Evolutionary conservation across 2,797 vertebrate species (phyloP), one percentile per base, ranked within the genome.

Genomic region (Chloroceryle amazona): DNA sequence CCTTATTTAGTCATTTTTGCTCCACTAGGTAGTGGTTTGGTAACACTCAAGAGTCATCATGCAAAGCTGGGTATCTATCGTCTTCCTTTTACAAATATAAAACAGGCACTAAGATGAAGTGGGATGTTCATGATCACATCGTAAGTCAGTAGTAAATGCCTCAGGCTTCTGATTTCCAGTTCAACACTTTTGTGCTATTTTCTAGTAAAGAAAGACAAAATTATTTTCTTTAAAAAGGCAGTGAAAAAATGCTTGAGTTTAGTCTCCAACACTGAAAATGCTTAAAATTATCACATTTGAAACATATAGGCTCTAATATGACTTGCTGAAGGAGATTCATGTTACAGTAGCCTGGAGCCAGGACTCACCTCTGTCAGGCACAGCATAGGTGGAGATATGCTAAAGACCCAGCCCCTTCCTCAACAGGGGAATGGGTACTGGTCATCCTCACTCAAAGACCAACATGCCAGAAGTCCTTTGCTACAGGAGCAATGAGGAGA

Each of bases 51-150:
- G 46, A 29, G 10, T 9, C 26, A 29, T 29, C 13, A 39, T 6
- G 19, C 58, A 70, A 74, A 81, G 35, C 12, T 33, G 33, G 22
- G 55, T 57, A 57, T n/a, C 37, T 58, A 71, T 46, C 44, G 49
- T 8, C 37, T 84, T 52, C 3, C 0, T 44, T 51, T 46, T 52
- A 51, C n/a, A 51, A 20, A 52, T 1, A 31, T 3, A 5, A 4
- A 29, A 46, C 2, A 21, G 42, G n/a, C 1, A 62, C 9, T 41
- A 39, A 81, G 41, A 79, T 20, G 28, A 79, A 79, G 66, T 6
- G 21, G 33, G 44, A 79, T 35, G 37, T 12, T 41, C 26, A 41
- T 4, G 23, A 65, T 6, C 74, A 44, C 35, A 21, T 5, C 4
- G 0, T 44, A 31, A 55, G n/a, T 17, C 52, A 54, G 20, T 6